Conservation (phyloP, 2,113 vertebrate species). For the Saccopteryx bilineata region DNA sequence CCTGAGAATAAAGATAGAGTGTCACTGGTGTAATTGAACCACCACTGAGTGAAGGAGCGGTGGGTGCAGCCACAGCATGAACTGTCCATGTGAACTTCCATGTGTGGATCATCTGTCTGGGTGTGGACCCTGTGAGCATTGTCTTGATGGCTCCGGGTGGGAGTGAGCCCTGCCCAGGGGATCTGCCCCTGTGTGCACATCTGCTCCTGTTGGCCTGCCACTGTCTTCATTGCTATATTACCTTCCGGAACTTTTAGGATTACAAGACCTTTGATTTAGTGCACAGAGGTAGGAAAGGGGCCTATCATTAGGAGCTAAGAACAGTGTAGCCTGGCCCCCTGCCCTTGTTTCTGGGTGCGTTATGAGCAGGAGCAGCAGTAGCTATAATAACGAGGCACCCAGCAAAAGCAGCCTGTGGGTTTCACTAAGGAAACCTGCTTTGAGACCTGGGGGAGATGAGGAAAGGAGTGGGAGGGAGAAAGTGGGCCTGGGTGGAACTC, state of each 20-base stretch:
- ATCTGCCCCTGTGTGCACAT: background rate
- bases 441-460: slow-evolving; percentile 71
- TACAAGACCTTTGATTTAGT: slow-evolving; percentile 43
- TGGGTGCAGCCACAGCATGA: slow-evolving; percentile 33
- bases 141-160: background rate
- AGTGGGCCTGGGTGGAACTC: slow-evolving; percentile 68
- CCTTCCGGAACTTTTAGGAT: slow-evolving; percentile 58
- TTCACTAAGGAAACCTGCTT: slow-evolving; percentile 65
- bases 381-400: slow-evolving; percentile 63
- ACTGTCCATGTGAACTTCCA: background rate
- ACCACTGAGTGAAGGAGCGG: slow-evolving; percentile 34
- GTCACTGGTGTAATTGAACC: slow-evolving; percentile 62
- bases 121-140: background rate
- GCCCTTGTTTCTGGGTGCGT: slow-evolving; percentile 27
- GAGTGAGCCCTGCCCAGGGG: background rate
- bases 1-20: slow-evolving; percentile 44
- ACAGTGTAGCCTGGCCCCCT: background rate
- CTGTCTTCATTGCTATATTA: background rate
- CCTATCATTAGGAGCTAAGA: slow-evolving; percentile 49
- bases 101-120: slow-evolving; percentile 21
- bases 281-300: background rate
- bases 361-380: slow-evolving; percentile 53
- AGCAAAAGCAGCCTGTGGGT: slow-evolving; percentile 43
- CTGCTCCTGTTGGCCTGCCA: background rate
- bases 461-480: background rate